Percentiles rank a stretch among this genome's conserved stretches.
These are phyloP conservation scores for Acrocyrtus sp. DNA, from an alignment of 2,888 invertebrate species.

Conservation along the genomic window DNA sequence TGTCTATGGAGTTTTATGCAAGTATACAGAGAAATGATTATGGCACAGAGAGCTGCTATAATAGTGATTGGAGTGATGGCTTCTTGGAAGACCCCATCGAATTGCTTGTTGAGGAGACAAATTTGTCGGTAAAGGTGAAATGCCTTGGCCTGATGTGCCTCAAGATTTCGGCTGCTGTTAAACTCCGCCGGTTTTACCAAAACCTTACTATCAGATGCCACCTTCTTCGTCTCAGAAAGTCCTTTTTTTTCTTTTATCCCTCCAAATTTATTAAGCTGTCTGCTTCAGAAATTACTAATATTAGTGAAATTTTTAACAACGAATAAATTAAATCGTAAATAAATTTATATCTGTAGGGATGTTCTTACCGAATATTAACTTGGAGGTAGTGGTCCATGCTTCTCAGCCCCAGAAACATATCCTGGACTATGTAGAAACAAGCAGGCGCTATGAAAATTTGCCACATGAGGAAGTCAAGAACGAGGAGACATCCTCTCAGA, in stretches of 20 bases:
- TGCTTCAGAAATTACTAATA: neutral
- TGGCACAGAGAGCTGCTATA: constrained; percentile 6
- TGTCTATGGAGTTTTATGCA: constrained; percentile 37
- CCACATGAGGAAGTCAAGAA: constrained; percentile 48
- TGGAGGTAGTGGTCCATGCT: constrained; percentile 39
- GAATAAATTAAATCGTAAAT: too few species aligned
- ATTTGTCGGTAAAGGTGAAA: constrained; percentile 30
- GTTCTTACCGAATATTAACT: too few species aligned
- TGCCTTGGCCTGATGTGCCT: neutral
- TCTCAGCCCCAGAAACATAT: constrained; percentile 32
- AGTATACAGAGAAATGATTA: constrained; percentile 34
- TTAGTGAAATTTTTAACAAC: too few species aligned
- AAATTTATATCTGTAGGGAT: too few species aligned
- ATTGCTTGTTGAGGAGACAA: constrained; percentile 26
- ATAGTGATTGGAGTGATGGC: constrained; percentile 30
- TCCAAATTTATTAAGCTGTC: too few species aligned
- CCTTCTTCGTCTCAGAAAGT: too few species aligned
- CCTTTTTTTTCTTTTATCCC: too few species aligned
- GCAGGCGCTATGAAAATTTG: constrained; percentile 32
- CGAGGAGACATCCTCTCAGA: constrained; percentile 2
- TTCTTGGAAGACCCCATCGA: constrained; percentile 23
- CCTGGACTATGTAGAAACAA: constrained; percentile 36
- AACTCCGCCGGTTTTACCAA: too few species aligned
- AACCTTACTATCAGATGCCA: too few species aligned
- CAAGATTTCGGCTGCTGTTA: too few species aligned